phyloP scores from a whole-genome alignment of 2,797 vertebrate species.

The Kryptopterus vitreolus region DNA sequence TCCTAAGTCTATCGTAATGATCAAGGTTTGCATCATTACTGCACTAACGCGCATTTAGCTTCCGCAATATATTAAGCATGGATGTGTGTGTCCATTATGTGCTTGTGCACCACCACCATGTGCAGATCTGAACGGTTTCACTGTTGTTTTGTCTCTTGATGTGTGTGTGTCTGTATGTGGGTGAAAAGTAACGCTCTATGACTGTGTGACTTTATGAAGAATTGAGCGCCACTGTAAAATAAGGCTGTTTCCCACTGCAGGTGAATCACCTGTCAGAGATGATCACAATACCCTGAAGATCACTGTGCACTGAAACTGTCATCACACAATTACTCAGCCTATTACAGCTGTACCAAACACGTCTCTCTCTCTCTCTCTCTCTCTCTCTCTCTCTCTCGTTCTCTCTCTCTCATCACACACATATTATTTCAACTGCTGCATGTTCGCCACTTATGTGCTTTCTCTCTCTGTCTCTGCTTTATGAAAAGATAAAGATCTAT shows the following conservation, averaged over 20 bases:
- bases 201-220: conserved; percentile 79
- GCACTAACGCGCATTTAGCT: not conserved
- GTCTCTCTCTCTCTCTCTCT: conserved; percentile 12
- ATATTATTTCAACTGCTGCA: conserved; percentile 48
- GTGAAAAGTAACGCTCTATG: conserved; percentile 22
- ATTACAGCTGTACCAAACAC: conserved; percentile 69
- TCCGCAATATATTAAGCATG: conserved; percentile 16
- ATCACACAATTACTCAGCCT: conserved; percentile 81
- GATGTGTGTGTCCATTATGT: not conserved
- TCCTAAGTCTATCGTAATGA: conserved; percentile 6
- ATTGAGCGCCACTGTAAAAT: conserved; percentile 71
- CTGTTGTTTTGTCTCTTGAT: not conserved
- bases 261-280: conserved; percentile 73
- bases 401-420: not conserved
- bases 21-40: conserved; percentile 20
- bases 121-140: not conserved
- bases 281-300: conserved; percentile 78
- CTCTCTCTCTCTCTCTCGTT: conserved; percentile 1
- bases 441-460: conserved; percentile 46
- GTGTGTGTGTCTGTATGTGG: not conserved
- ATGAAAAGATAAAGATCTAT: conserved; percentile 78
- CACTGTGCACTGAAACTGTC: conserved; percentile 76
- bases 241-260: conserved; percentile 66
- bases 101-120: not conserved
- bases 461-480: conserved; percentile 57